Conservation (phyloP, 2,888 invertebrate species). For the Aelia acuminata region DNA sequence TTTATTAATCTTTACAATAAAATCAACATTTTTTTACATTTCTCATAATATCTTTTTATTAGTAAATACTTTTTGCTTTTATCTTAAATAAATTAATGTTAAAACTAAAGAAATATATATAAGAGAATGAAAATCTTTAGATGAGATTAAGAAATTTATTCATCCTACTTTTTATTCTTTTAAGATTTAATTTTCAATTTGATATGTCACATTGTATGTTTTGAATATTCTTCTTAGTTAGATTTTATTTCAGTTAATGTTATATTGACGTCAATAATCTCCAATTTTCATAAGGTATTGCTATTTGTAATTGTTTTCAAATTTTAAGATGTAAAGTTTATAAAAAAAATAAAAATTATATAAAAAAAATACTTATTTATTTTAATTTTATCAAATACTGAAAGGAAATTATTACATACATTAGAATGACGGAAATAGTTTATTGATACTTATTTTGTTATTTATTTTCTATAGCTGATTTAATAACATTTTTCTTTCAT, state of each 20-base stretch:
- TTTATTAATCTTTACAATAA: too few relatives aligned
- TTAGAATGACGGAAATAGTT: neutral
- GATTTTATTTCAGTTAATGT: neutral
- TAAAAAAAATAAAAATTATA: neutral
- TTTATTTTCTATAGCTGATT: neutral
- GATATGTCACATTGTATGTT: neutral
- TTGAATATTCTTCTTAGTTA: neutral
- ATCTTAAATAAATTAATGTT: neutral
- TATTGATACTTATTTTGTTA: neutral
- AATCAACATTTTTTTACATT: neutral
- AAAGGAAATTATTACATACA: neutral
- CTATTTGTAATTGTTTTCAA: neutral
- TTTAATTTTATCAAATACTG: neutral
- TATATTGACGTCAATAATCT: neutral
- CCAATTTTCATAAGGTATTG: neutral
- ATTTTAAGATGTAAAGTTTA: neutral
- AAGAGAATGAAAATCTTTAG: neutral
- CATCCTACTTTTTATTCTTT: neutral
- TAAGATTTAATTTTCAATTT: neutral
- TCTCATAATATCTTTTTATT: neutral
- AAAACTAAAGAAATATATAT: neutral
- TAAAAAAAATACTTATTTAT: neutral
- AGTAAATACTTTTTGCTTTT: neutral
- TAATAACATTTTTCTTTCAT: constrained; percentile 30
- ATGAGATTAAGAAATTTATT: neutral